Percentiles rank a stretch among this genome's conserved stretches.
These are phyloP conservation scores for Drosophila hamatofila DNA, from an alignment of 2,888 invertebrate species.

Conservation along the genomic window DNA sequence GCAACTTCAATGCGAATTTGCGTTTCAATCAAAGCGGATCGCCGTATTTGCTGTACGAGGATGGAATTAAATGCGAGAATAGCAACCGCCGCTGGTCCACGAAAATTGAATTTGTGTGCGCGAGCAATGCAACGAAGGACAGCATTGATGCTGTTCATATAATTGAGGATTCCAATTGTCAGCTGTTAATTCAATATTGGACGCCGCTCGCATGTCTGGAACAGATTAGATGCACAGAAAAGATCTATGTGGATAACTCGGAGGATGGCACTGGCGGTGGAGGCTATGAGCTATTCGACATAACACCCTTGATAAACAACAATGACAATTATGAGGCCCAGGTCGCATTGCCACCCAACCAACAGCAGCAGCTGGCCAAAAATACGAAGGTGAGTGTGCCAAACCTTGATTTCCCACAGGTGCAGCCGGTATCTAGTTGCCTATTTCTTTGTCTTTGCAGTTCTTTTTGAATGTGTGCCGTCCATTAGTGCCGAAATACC, in stretches of 20 bases:
- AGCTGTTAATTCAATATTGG: constrained; percentile 84
- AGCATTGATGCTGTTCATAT: constrained; percentile 73
- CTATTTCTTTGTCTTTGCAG: constrained; percentile 63
- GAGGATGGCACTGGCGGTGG: constrained; percentile 66
- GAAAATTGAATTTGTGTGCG: constrained; percentile 85
- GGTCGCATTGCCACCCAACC: constrained; percentile 74
- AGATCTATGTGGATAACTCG: constrained; percentile 72
- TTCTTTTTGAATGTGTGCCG: constrained; percentile 85
- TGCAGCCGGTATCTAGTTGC: constrained; percentile 37
- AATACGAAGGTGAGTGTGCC: constrained; percentile 78
- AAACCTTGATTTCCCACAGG: constrained; percentile 61
- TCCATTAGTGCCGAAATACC: constrained; percentile 84
- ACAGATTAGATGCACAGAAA: constrained; percentile 83
- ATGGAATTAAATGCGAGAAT: constrained; percentile 71
- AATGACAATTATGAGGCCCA: constrained; percentile 84
- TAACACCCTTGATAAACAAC: constrained; percentile 84
- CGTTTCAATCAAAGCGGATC: constrained; percentile 83
- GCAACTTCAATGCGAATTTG: constrained; percentile 81
- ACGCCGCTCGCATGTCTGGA: constrained; percentile 84
- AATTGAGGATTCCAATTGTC: constrained; percentile 85
- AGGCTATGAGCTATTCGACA: constrained; percentile 77
- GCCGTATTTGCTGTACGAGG: constrained; percentile 84
- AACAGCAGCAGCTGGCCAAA: constrained; percentile 74
- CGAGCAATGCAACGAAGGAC: constrained; percentile 77
- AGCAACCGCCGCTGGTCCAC: constrained; percentile 81